Evolutionary conservation across 2,888 invertebrate species (phyloP).

Genomic region (Drosophila nr. perissopoda): DNA sequence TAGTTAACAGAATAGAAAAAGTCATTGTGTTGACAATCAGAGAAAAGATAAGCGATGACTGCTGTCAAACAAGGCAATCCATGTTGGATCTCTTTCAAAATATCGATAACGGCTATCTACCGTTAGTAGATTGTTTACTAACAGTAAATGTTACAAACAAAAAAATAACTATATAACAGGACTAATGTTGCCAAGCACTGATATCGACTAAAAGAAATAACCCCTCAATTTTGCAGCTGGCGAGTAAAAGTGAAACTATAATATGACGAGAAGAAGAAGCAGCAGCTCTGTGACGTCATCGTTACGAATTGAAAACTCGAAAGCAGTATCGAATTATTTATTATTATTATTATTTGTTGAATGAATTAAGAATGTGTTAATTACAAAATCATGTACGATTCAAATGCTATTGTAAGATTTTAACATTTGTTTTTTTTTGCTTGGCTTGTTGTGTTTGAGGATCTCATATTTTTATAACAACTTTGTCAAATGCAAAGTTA

Average conservation of each 20-base stretch:
- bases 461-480: constrained; percentile 50
- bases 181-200: constrained; percentile 51
- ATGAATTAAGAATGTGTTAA: constrained; percentile 75
- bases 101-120: constrained; percentile 66
- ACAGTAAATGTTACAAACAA: constrained; percentile 35
- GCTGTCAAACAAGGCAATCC: constrained; percentile 66
- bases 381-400: constrained; percentile 61
- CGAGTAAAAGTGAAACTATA: constrained; percentile 69
- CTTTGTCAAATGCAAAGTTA: constrained; percentile 56
- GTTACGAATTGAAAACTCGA: neutral
- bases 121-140: constrained; percentile 48
- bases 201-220: constrained; percentile 4
- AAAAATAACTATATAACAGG: neutral
- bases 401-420: constrained; percentile 48
- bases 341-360: constrained; percentile 43
- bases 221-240: constrained; percentile 23
- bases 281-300: constrained; percentile 8
- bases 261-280: neutral
- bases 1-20: constrained; percentile 7
- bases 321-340: constrained; percentile 2
- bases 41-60: constrained; percentile 32
- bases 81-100: constrained; percentile 47
- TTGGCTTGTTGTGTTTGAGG: constrained; percentile 32
- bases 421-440: constrained; percentile 22
- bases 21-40: constrained; percentile 35